phyloP scores from a whole-genome alignment of 2,113 vertebrate genomes.

The Peromyscus californicus region DNA sequence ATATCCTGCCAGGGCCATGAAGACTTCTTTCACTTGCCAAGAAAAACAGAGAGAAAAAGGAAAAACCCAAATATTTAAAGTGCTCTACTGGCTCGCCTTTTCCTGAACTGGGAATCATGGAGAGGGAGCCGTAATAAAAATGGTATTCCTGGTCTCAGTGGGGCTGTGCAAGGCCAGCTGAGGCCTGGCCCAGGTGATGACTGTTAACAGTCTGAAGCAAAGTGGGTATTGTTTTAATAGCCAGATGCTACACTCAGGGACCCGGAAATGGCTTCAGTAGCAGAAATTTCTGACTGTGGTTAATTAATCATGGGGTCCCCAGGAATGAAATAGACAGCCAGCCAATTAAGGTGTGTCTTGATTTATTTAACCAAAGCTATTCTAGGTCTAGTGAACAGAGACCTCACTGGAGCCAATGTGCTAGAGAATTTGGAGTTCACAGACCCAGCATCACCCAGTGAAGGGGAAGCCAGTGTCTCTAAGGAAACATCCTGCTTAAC shows the following conservation, averaged over 20 bases:
- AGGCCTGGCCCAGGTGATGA: conserved; percentile 76
- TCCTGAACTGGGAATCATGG: conserved; percentile 2
- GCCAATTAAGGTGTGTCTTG: conserved; percentile 79
- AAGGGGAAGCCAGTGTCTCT: not conserved
- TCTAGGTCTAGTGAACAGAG: conserved; percentile 71
- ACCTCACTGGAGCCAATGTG: conserved; percentile 41
- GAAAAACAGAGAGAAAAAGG: conserved; percentile 57
- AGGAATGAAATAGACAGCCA: conserved; percentile 77
- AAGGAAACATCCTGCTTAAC: conserved; percentile 22
- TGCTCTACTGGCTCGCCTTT: not conserved
- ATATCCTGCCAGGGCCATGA: conserved; percentile 43
- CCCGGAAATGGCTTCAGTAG: conserved; percentile 67
- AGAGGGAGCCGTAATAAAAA: conserved; percentile 61
- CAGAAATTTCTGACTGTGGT: conserved; percentile 76
- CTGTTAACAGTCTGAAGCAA: conserved; percentile 71
- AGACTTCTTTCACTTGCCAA: conserved; percentile 35
- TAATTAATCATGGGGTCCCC: conserved; percentile 81
- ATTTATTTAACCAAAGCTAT: conserved; percentile 79
- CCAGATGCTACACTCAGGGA: conserved; percentile 76
- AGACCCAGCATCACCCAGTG: conserved; percentile 28
- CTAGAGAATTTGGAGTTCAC: conserved; percentile 65
- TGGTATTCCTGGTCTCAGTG: conserved; percentile 66
- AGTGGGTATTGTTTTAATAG: conserved; percentile 79
- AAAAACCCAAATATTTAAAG: conserved; percentile 68
- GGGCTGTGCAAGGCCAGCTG: conserved; percentile 56